Percentiles rank a stretch among this genome's conserved stretches.
Conservation (phyloP, 2,888 invertebrate genomes). For the Apotomis turbidana region DNA sequence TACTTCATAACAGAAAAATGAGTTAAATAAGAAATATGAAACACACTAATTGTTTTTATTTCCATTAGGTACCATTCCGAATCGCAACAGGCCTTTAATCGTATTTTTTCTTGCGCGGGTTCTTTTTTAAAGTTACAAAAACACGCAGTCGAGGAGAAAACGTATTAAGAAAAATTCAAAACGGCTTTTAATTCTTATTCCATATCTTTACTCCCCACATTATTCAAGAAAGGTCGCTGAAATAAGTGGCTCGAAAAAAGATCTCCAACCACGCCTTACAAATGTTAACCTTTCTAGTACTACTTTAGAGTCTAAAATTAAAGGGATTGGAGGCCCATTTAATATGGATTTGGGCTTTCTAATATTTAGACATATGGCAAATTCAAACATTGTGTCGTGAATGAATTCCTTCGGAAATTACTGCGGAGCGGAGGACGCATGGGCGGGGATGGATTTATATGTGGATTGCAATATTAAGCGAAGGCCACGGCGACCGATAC, state of each 20-base stretch:
- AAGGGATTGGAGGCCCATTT: background rate
- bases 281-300: slow-evolving; percentile 5
- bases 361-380: slow-evolving; percentile 42
- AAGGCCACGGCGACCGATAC: background rate
- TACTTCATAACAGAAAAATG: too few species aligned
- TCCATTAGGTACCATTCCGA: too few species aligned
- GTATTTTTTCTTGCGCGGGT: too few species aligned
- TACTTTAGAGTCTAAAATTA: background rate
- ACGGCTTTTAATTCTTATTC: slow-evolving; percentile 24
- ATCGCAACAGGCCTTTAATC: too few species aligned
- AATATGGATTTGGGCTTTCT: slow-evolving; percentile 32
- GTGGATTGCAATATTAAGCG: background rate
- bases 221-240: slow-evolving; percentile 30
- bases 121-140: background rate
- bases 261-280: background rate
- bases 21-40: too few species aligned
- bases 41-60: too few species aligned
- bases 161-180: background rate
- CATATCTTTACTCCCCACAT: slow-evolving; percentile 16
- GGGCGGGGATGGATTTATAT: slow-evolving; percentile 23
- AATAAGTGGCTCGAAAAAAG: slow-evolving; percentile 34
- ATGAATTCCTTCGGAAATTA: slow-evolving; percentile 32
- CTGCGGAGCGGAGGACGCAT: slow-evolving; percentile 1
- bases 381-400: slow-evolving; percentile 36
- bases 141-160: background rate